Evolutionary conservation across 2,113 vertebrate genomes (phyloP), one percentile per base, ranked within the genome.

Genomic region (Variabilichromis moorii): DNA sequence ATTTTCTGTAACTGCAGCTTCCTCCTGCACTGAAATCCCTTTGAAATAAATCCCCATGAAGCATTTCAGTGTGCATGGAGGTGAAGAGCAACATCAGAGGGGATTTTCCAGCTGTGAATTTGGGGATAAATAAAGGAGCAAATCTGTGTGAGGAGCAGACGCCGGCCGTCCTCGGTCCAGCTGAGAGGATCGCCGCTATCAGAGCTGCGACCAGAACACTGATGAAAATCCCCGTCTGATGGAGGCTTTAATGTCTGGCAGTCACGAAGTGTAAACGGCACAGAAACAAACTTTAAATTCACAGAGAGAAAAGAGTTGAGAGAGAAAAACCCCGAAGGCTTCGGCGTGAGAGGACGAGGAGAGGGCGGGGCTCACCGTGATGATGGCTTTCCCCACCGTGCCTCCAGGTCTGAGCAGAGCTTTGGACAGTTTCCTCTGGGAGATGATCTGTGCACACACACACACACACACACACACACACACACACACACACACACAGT

Each of bases 371-470:
- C 97, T 97, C 95, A 99, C 98, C 96, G 97, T 99, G 96, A 99
- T 97, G 82, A 98, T 98, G 73, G 98, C 97, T 80, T 99, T 99
- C 7, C 98, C 98, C 7, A 98, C 98, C 11, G 96, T 98, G 91
- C 98, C 99, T 73, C 98, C 98, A 1, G 98, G 98, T 93, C 98
- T 98, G 84, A 99, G 96, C 90, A 99, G 96, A 80, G 97, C 98
- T 95, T 98, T 99, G 87, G 97, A 98, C 85, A 99, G 96, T 88
- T 99, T 99, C 91, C 98, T 98, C 96, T 99, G 98, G 87, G 98
- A 99, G 91, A 99, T 96, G 89, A 99, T 99, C 98, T 99, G 95
- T 0, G 47, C 10, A 10, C 81, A 0, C 54, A 1, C 47, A 2
- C 50, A 8, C 50, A 9, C 47, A 51, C 50, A 51, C 51, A 54